Conservation (phyloP, 2,888 invertebrate genomes). For the Mongoloraphidia duomilia region DNA sequence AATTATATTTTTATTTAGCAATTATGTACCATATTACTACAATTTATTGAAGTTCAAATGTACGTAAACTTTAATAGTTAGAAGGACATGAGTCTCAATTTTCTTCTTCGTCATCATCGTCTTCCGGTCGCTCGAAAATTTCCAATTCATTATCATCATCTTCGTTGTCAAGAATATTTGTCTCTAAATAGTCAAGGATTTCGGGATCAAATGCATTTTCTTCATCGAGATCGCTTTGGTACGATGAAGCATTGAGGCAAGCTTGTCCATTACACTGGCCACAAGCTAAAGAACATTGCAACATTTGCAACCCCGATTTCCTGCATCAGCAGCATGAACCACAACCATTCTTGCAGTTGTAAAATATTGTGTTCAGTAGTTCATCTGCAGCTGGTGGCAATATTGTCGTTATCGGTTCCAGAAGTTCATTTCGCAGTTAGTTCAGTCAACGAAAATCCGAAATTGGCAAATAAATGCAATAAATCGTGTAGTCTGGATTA, state of each 20-base stretch:
- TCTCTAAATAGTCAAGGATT: constrained; percentile 8
- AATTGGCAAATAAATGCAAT: too few relatives aligned
- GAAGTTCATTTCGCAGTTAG: constrained; percentile 20
- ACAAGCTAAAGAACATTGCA: constrained; percentile 18
- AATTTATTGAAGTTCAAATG: too few relatives aligned
- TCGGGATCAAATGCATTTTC: constrained; percentile 7
- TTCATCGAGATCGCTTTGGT: constrained; percentile 6
- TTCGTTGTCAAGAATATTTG: constrained; percentile 5
- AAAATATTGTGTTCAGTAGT: constrained; percentile 17
- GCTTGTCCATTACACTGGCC: constrained; percentile 15
- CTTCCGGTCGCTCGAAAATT: constrained; percentile 5
- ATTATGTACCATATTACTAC: too few relatives aligned
- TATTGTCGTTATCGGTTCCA: constrained; percentile 20
- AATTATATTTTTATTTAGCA: too few relatives aligned
- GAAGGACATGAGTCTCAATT: constrained; percentile 1
- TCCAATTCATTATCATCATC: constrained; percentile 7
- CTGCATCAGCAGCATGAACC: constrained; percentile 20
- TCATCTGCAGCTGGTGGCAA: constrained; percentile 20
- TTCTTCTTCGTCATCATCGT: constrained; percentile 8
- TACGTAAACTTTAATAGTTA: too few relatives aligned
- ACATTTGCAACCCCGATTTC: constrained; percentile 20
- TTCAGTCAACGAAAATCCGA: too few relatives aligned
- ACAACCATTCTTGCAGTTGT: constrained; percentile 18
- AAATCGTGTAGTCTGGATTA: too few relatives aligned
- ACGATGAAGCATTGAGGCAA: constrained; percentile 5